Conservation (phyloP, 2,797 vertebrate species). For the Lutjanus campechanus region DNA sequence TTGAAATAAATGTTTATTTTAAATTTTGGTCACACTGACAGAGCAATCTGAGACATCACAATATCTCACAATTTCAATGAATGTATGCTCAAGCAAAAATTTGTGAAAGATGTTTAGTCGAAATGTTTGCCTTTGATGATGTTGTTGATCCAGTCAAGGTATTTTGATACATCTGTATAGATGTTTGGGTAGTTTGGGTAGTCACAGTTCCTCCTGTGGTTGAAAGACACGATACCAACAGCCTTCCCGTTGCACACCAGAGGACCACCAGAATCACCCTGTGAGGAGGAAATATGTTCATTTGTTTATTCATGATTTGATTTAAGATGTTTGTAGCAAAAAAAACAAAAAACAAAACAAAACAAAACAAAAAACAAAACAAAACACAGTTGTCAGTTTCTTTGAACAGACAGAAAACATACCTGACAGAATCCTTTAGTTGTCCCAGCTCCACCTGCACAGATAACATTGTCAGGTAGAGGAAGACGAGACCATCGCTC, state of each 20-base stretch:
- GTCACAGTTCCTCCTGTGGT: rapidly evolving
- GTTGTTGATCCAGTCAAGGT: constrained; percentile 62
- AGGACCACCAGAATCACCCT: constrained; percentile 80
- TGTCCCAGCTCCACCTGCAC: constrained; percentile 65
- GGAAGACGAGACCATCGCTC: not conserved
- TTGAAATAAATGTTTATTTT: not conserved
- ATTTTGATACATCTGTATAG: constrained; percentile 68
- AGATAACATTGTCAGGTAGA: constrained; percentile 53
- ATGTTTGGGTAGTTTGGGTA: constrained; percentile 70
- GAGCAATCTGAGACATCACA: not conserved
- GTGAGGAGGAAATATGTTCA: constrained; percentile 8
- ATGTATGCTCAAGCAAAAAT: not conserved
- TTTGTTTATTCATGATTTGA: not conserved
- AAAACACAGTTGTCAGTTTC: not conserved
- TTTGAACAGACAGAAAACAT: rapidly evolving
- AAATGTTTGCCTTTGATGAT: not conserved
- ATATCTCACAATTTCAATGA: not conserved
- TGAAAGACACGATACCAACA: constrained; percentile 74
- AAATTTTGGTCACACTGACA: not conserved
- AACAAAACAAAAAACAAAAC: no score
- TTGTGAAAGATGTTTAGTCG: not conserved
- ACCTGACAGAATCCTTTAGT: constrained; percentile 62
- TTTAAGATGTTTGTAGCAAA: not conserved
- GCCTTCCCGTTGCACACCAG: constrained; percentile 66
- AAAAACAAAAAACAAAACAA: no score